Conservation (phyloP, 53 echinoderm and acorn worm genomes). For the Patiria pectinifera region DNA sequence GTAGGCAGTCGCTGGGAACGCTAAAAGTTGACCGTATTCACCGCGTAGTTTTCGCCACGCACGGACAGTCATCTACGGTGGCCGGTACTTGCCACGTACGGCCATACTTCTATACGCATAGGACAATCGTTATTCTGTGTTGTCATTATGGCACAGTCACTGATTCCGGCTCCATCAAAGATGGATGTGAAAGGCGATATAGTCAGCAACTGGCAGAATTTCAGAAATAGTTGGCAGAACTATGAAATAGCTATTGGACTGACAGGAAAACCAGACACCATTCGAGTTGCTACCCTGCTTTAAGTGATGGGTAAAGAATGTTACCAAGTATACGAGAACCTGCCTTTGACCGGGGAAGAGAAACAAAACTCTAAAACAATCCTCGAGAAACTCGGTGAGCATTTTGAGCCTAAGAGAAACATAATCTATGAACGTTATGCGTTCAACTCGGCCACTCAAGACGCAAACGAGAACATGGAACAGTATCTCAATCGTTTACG, state of each 20-base stretch:
- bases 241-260: not conserved
- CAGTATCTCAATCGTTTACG: too few relatives aligned
- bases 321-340: not conserved
- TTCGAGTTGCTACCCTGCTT: not conserved
- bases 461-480: too few relatives aligned
- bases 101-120: not conserved
- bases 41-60: not conserved
- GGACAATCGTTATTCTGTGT: not conserved
- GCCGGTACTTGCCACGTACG: too few relatives aligned
- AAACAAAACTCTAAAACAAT: not conserved
- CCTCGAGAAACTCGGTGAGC: too few relatives aligned
- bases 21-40: not conserved
- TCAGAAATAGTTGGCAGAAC: not conserved
- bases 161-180: not conserved
- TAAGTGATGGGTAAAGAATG: constrained; percentile 36
- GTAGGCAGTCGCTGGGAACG: constrained; percentile 7
- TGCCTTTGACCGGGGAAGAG: constrained; percentile 7
- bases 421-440: too few relatives aligned
- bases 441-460: too few relatives aligned
- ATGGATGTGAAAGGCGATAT: not conserved
- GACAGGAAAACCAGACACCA: not conserved
- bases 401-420: too few relatives aligned
- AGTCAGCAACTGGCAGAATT: not conserved
- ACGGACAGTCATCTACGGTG: not conserved
- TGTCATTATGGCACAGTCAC: not conserved